phyloP scores from a whole-genome alignment of 2,797 vertebrate genomes.

The Melanotaenia trifasciata region DNA sequence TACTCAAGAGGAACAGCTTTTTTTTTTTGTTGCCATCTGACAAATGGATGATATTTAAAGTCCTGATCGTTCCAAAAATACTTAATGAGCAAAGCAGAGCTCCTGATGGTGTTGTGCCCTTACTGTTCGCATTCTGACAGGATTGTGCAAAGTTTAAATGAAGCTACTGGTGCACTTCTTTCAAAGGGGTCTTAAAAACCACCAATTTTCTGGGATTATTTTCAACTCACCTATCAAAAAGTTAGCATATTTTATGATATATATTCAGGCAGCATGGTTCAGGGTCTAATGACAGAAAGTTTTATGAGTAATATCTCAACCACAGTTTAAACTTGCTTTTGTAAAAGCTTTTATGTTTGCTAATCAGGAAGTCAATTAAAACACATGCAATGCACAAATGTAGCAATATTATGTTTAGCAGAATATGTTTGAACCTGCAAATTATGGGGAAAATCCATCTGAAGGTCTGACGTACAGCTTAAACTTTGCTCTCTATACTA shows the following conservation, averaged over 20 bases:
- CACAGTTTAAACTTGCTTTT: neutral
- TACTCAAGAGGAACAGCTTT: neutral
- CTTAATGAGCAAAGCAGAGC: conserved; percentile 2
- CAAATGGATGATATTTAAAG: conserved; percentile 9
- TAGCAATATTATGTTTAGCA: neutral
- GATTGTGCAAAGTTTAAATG: neutral
- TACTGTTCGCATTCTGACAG: conserved; percentile 2
- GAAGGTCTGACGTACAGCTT: neutral
- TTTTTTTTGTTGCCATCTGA: conserved; percentile 11
- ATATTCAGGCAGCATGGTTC: no score
- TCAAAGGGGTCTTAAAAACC: no score
- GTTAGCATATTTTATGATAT: neutral
- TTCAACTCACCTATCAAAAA: neutral
- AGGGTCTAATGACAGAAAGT: no score
- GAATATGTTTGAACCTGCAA: neutral
- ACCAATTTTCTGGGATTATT: no score
- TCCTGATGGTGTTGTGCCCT: neutral
- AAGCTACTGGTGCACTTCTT: neutral
- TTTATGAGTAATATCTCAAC: no score
- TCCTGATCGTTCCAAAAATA: conserved; percentile 3
- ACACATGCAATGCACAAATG: no score
- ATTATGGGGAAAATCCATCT: neutral
- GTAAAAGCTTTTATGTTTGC: neutral
- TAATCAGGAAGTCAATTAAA: neutral
- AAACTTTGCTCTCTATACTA: neutral